Percentiles rank a stretch among this genome's conserved stretches.
phyloP scores from a whole-genome alignment of 2,888 invertebrate genomes.

The Lymantria monacha region DNA sequence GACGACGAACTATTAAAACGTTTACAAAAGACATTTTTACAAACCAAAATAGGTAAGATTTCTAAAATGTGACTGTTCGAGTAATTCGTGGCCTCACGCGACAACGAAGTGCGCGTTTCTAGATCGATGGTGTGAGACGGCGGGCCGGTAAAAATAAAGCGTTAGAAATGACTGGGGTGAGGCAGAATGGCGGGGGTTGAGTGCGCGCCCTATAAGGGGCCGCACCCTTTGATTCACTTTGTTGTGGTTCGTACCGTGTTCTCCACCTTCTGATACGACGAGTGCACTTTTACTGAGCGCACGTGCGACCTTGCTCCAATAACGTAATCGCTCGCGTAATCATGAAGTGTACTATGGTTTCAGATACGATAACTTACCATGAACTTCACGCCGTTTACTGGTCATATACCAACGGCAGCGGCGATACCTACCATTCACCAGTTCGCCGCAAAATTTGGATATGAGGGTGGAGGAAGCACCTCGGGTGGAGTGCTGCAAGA shows the following conservation, averaged over 20 bases:
- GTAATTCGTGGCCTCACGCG: slow-evolving; percentile 17
- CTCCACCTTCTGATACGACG: slow-evolving; percentile 40
- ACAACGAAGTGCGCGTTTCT: slow-evolving; percentile 30
- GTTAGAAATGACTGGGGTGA: slow-evolving; percentile 76
- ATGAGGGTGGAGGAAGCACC: slow-evolving; percentile 62
- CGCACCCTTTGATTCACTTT: slow-evolving; percentile 62
- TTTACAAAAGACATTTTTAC: slow-evolving; percentile 55
- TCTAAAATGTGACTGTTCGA: slow-evolving; percentile 27
- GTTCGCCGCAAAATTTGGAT: slow-evolving; percentile 88
- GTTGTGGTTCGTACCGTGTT: slow-evolving; percentile 41
- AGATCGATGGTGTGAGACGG: slow-evolving; percentile 71
- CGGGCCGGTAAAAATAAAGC: slow-evolving; percentile 80
- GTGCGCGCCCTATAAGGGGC: slow-evolving; percentile 67
- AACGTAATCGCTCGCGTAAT: slow-evolving; percentile 21
- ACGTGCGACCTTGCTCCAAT: slow-evolving; percentile 25
- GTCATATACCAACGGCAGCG: slow-evolving; percentile 88
- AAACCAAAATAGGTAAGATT: slow-evolving; percentile 58
- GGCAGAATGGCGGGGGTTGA: slow-evolving; percentile 80
- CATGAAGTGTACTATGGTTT: slow-evolving; percentile 38
- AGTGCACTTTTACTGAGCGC: slow-evolving; percentile 34
- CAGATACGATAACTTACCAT: slow-evolving; percentile 69
- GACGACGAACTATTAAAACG: slow-evolving; percentile 61
- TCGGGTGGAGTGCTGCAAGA: slow-evolving; percentile 64
- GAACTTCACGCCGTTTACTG: slow-evolving; percentile 94
- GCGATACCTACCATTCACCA: slow-evolving; percentile 91